These are phyloP conservation scores for Buceros bicornis DNA, from an alignment of 2,797 vertebrate genomes.

Conservation along the genomic window DNA sequence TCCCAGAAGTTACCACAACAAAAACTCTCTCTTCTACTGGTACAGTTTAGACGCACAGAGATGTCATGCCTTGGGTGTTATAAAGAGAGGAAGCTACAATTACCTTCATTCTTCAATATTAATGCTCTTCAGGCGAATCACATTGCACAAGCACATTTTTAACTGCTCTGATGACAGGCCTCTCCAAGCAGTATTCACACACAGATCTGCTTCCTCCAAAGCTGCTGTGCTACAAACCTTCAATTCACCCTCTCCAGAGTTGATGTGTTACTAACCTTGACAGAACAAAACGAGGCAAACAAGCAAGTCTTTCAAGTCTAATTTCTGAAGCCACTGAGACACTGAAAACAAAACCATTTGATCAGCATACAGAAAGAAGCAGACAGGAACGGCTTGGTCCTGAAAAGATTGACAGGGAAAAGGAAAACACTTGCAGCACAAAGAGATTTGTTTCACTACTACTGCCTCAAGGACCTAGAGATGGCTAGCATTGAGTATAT, in stretches of 20 bases:
- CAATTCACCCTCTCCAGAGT: not conserved
- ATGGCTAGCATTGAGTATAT: not conserved
- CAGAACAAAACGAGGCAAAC: not conserved
- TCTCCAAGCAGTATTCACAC: not conserved
- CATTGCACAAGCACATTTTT: not conserved
- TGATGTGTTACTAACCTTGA: slow-evolving; percentile 8
- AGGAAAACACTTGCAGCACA: not conserved
- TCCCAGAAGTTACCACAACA: not conserved
- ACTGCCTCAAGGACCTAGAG: not conserved
- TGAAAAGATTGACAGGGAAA: not conserved
- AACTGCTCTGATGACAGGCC: not conserved
- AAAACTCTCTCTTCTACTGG: not conserved
- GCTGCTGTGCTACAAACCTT: not conserved
- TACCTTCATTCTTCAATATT: not conserved
- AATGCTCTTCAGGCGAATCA: not conserved
- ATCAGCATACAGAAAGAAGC: not conserved
- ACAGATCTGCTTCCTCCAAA: not conserved
- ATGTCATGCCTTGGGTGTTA: not conserved
- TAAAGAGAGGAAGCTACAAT: not conserved
- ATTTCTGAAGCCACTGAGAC: slow-evolving; percentile 22
- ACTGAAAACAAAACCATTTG: not conserved
- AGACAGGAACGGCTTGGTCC: not conserved
- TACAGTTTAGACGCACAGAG: not conserved
- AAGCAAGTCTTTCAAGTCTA: slow-evolving; percentile 35
- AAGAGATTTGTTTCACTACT: not conserved